Base-by-base conservation (phyloP, 1,140 invertebrate genomes). In the Polyergus mexicanus region DNA sequence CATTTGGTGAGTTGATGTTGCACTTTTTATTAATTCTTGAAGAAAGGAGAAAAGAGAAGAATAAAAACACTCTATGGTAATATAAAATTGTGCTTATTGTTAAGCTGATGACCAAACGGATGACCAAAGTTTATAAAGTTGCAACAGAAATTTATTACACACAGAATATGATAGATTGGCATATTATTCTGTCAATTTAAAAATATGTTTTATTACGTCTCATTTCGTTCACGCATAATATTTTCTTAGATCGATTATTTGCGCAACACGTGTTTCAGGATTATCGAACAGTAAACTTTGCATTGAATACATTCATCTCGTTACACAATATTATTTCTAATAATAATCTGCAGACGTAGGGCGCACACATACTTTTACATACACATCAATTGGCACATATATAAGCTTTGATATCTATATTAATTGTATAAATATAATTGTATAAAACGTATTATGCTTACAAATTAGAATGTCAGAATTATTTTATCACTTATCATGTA, bases 321-420 rank as follows among this genome's bases (percentile, higher is more conserved):
- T 32, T 16, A 32, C 6, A 22, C 2, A 54, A 65, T 25, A 78
- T 77, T n/a, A 38, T 68, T 32, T 28, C 56, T 80, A 69, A 68
- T 80, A 69, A 80, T 69, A 69, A 51, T 32, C 13, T 38, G 32
- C 2, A 7, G 16, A 32, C 44, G 11, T 62, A 38, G 35, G 56
- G 58, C 22, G 10, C 7, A 16, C 22, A 51, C 41, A 25, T 4
- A 51, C 1, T 10, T 8, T 51, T 2, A 1, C 4, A 16, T 16
- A 68, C 5, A 51, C 3, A 8, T 65, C 22, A 35, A 51, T 41
- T 56, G 2, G 6, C 8, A 3, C 35, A 58, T 28, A 28, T 3
- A 75, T n/a, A 66, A 44, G 1, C 10, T 3, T 4, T 47, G 7
- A 35, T 62, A 80, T 19, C 38, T 8, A 38, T 54, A 25, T 38